Percentiles rank a stretch among this genome's conserved stretches.
Conservation (phyloP, 2,888 invertebrate genomes). For the Xanthorhoe designata region DNA sequence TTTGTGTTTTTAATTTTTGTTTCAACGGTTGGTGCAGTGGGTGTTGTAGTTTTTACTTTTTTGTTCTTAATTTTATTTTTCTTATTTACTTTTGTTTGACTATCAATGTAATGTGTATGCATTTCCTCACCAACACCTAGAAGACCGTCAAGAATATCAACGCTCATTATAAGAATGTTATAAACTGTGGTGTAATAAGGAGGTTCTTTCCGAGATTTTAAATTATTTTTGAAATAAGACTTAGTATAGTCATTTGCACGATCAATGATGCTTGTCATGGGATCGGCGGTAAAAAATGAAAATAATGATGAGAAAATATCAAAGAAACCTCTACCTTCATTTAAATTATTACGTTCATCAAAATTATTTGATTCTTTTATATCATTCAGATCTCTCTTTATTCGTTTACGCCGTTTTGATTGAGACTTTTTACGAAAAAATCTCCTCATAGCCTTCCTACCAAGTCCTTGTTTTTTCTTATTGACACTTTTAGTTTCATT, state of each 20-base stretch:
- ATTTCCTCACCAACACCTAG: constrained; percentile 62
- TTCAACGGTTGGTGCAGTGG: constrained; percentile 34
- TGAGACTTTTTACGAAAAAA: constrained; percentile 52
- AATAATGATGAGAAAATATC: constrained; percentile 53
- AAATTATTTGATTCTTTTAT: neutral
- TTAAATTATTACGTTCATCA: constrained; percentile 4
- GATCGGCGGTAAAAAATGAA: constrained; percentile 55
- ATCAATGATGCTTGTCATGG: constrained; percentile 51
- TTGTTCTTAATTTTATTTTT: constrained; percentile 42
- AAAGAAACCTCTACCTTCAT: constrained; percentile 51
- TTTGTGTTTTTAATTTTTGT: constrained; percentile 29
- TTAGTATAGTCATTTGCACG: constrained; percentile 59
- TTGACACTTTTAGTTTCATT: constrained; percentile 43
- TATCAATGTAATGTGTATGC: constrained; percentile 49
- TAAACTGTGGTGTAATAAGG: constrained; percentile 67
- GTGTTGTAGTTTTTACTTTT: constrained; percentile 25
- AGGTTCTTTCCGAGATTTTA: constrained; percentile 57
- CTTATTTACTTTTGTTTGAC: constrained; percentile 40
- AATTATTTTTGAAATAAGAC: constrained; percentile 54
- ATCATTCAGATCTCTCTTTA: constrained; percentile 40
- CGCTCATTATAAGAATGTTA: constrained; percentile 62
- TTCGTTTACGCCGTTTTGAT: constrained; percentile 55
- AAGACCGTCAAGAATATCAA: constrained; percentile 70
- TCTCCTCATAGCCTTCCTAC: constrained; percentile 35
- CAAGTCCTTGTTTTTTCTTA: constrained; percentile 8